These are phyloP conservation scores for Darevskia nairensis DNA, from an alignment of 2,797 vertebrate species.

Conservation along the genomic window DNA sequence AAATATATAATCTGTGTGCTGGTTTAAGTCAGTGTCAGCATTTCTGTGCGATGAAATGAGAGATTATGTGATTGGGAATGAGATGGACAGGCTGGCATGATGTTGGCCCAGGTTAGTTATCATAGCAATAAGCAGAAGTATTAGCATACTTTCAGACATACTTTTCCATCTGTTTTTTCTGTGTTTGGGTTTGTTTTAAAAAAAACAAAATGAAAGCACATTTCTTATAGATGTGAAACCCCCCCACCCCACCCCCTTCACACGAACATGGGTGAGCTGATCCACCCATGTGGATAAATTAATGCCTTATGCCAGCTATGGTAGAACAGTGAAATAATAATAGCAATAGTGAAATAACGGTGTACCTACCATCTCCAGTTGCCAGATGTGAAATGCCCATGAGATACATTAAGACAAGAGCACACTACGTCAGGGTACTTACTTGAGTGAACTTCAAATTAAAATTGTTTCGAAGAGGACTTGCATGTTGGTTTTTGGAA, in stretches of 20 bases:
- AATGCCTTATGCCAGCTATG: not conserved
- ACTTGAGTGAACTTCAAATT: not conserved
- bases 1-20: not conserved
- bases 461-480: not conserved
- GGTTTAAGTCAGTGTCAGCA: not conserved
- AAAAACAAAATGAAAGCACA: not conserved
- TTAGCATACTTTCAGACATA: not conserved
- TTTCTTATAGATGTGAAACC: not conserved
- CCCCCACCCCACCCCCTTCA: too few species aligned
- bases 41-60: not conserved
- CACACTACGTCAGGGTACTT: not conserved
- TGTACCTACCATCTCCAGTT: not conserved
- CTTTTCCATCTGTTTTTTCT: not conserved
- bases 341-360: too few species aligned
- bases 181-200: not conserved
- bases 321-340: too few species aligned
- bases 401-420: not conserved
- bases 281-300: not conserved
- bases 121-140: not conserved
- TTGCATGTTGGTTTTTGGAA: not conserved
- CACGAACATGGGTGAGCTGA: not conserved
- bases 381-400: not conserved
- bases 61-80: slow-evolving; percentile 1
- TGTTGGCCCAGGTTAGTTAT: not conserved
- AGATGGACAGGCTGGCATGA: not conserved